A percentile compares a stretch with the other conserved stretches of the same genome.
Conservation (phyloP, 2,113 vertebrate species). For the Mormyrus iriodes region DNA sequence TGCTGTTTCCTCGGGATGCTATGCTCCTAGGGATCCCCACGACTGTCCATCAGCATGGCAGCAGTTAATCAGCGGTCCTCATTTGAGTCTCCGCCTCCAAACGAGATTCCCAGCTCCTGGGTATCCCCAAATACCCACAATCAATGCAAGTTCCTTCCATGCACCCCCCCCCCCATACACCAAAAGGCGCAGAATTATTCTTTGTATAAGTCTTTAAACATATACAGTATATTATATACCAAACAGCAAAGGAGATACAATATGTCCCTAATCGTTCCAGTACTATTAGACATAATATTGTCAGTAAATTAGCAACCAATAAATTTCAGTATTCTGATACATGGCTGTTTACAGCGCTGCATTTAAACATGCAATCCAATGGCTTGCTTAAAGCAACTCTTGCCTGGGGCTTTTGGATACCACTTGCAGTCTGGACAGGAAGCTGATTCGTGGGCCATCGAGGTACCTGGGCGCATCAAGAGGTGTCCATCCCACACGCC, state of each 20-base stretch:
- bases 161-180: not conserved
- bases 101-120: constrained; percentile 15
- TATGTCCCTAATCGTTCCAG: not conserved
- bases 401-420: not conserved
- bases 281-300: not conserved
- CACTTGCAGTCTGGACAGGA: not conserved
- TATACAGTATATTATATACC: not conserved
- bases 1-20: not conserved
- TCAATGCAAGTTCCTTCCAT: not conserved
- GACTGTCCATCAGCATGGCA: constrained; percentile 29
- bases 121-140: not conserved
- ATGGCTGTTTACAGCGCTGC: not conserved
- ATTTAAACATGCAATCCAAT: not conserved
- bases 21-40: constrained; percentile 24
- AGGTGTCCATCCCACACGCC: not conserved
- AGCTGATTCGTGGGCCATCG: not conserved
- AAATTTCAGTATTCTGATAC: not conserved
- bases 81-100: constrained; percentile 22
- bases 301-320: not conserved
- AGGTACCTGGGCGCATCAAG: not conserved
- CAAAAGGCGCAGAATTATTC: not conserved
- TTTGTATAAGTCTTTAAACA: not conserved
- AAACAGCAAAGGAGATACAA: not conserved
- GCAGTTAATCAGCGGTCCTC: constrained; percentile 29
- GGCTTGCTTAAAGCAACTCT: not conserved